phyloP scores from a whole-genome alignment of 1,140 invertebrate species.

The Halotydeus destructor region DNA sequence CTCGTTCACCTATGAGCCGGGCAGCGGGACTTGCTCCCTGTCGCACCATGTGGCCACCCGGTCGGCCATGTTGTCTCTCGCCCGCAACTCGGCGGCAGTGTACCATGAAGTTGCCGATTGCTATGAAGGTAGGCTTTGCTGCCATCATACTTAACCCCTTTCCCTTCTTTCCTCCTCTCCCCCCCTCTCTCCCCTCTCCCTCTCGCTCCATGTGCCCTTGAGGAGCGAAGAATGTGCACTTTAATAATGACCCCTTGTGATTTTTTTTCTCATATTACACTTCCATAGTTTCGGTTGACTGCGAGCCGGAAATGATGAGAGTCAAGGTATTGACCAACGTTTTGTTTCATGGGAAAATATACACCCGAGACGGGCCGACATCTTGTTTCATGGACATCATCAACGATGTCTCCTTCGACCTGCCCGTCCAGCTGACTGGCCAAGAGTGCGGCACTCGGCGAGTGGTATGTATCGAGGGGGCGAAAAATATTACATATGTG shows the following conservation, averaged over 20 bases:
- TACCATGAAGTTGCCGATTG: slow-evolving; percentile 16
- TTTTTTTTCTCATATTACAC: slow-evolving; percentile 3
- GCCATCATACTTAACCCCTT: no score
- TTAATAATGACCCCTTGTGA: background rate
- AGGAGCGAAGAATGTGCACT: no score
- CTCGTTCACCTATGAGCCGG: slow-evolving; percentile 10
- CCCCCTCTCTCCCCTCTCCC: no score
- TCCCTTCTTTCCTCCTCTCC: no score
- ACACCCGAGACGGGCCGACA: slow-evolving; percentile 79
- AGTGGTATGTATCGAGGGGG: slow-evolving; percentile 9
- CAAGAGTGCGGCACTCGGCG: slow-evolving; percentile 14
- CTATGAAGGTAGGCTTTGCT: slow-evolving; percentile 14
- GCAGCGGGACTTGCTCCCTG: slow-evolving; percentile 9
- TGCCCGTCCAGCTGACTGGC: slow-evolving; percentile 12
- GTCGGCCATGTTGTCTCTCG: no score
- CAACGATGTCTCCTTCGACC: slow-evolving; percentile 13
- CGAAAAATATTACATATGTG: no score
- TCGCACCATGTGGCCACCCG: no score
- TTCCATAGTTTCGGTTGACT: slow-evolving; percentile 23
- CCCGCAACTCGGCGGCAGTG: no score
- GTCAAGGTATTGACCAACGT: slow-evolving; percentile 72
- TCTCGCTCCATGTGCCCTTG: no score
- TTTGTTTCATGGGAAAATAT: slow-evolving; percentile 76
- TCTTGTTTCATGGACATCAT: slow-evolving; percentile 53
- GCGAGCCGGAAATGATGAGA: slow-evolving; percentile 64